Conservation (phyloP, 2,888 invertebrate genomes). For the Rugalucina vietnamica region DNA sequence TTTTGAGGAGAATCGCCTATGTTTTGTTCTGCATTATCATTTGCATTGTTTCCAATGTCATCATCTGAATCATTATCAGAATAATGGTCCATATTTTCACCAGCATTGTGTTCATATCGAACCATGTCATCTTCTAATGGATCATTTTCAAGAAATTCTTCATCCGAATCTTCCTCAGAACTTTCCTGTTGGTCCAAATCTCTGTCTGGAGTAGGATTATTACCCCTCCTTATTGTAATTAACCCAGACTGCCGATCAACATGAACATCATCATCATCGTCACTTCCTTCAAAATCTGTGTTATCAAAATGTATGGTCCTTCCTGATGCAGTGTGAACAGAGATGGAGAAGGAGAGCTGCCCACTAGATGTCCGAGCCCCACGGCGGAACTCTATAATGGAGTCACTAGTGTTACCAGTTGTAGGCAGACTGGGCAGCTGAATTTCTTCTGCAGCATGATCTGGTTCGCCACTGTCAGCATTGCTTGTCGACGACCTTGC, state of each 20-base stretch:
- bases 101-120: not conserved
- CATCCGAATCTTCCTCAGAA: constrained; percentile 16
- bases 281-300: constrained; percentile 53
- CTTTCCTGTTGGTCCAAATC: not conserved
- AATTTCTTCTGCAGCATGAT: not conserved
- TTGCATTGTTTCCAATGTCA: no score
- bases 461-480: not conserved
- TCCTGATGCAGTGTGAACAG: constrained; percentile 59
- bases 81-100: no score
- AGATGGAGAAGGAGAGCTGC: constrained; percentile 57
- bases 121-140: not conserved
- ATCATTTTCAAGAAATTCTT: constrained; percentile 19
- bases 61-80: not conserved
- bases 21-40: no score
- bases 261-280: constrained; percentile 44
- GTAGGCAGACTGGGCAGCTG: not conserved
- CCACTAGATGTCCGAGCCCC: constrained; percentile 52
- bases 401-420: constrained; percentile 20
- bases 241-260: not conserved
- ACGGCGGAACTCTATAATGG: constrained; percentile 55
- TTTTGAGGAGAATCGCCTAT: not conserved
- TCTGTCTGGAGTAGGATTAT: not conserved
- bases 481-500: not conserved
- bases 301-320: constrained; percentile 58
- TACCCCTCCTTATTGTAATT: not conserved